Conservation (phyloP, 2,888 invertebrate genomes). For the Pediacus dermestoides region DNA sequence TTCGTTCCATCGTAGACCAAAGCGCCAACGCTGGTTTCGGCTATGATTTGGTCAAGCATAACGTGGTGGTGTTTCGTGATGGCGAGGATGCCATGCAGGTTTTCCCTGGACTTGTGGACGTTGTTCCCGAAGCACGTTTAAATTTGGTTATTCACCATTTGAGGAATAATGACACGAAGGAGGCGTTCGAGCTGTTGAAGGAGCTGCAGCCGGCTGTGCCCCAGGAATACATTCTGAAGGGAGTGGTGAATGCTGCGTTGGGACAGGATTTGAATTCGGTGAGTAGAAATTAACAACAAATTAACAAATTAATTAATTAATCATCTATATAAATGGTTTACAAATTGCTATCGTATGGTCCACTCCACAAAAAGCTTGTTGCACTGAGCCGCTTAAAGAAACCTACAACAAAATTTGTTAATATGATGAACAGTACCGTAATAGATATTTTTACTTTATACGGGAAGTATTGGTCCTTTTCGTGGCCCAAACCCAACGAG, state of each 20-base stretch:
- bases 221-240: constrained; percentile 94
- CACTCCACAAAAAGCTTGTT: constrained; percentile 74
- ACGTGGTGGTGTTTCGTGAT: constrained; percentile 89
- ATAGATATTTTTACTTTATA: constrained; percentile 57
- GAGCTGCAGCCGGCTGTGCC: constrained; percentile 91
- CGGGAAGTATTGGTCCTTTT: constrained; percentile 83
- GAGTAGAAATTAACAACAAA: constrained; percentile 36
- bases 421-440: background rate
- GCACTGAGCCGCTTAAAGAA: constrained; percentile 71
- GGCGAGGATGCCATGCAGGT: constrained; percentile 91
- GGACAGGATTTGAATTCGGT: constrained; percentile 92
- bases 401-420: constrained; percentile 65
- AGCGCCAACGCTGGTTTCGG: constrained; percentile 74
- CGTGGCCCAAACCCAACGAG: constrained; percentile 78
- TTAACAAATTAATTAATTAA: too few species aligned
- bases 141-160: constrained; percentile 95
- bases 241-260: constrained; percentile 89
- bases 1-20: constrained; percentile 74
- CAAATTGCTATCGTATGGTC: constrained; percentile 81
- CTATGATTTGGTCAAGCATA: constrained; percentile 90
- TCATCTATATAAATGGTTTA: constrained; percentile 67
- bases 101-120: constrained; percentile 86
- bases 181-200: constrained; percentile 85
- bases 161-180: constrained; percentile 80
- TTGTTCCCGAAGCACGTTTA: constrained; percentile 93